Conservation (phyloP, 2,113 vertebrate species). For the Caranx ignobilis region DNA sequence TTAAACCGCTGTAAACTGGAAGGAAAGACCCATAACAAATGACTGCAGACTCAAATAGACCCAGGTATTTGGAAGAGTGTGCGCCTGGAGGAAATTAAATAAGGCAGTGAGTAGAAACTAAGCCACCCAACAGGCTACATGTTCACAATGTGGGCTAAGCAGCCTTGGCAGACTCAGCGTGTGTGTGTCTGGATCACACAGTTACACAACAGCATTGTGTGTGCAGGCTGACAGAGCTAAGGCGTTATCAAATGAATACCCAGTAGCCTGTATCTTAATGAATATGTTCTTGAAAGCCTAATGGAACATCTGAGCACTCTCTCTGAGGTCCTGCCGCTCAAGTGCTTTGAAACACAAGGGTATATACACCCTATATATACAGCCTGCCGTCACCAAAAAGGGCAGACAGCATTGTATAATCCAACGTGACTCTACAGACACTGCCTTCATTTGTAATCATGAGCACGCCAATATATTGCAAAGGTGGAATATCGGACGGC, state of each 20-base stretch:
- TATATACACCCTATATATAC: not conserved
- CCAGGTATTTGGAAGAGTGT: not conserved
- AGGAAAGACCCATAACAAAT: not conserved
- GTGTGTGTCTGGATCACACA: conserved; percentile 19
- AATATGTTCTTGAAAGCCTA: not conserved
- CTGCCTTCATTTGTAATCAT: conserved; percentile 3
- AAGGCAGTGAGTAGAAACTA: not conserved
- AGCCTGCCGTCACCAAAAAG: not conserved
- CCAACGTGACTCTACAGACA: not conserved
- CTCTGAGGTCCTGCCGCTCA: too few relatives aligned
- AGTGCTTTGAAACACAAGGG: too few relatives aligned
- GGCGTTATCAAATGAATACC: not conserved
- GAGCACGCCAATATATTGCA: not conserved
- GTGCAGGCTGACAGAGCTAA: not conserved
- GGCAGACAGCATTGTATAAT: not conserved
- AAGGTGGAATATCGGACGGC: conserved; percentile 17
- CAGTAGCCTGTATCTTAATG: not conserved
- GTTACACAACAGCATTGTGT: not conserved
- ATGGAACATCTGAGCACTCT: not conserved
- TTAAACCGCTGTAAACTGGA: not conserved
- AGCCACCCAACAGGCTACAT: not conserved
- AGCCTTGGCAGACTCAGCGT: not conserved
- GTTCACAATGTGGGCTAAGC: conserved; percentile 2
- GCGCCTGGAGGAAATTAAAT: too few relatives aligned
- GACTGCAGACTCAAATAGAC: not conserved